Evolutionary conservation across 2,113 vertebrate genomes (phyloP), one percentile per base, ranked within the genome.

Genomic region (Fukomys damarensis): DNA sequence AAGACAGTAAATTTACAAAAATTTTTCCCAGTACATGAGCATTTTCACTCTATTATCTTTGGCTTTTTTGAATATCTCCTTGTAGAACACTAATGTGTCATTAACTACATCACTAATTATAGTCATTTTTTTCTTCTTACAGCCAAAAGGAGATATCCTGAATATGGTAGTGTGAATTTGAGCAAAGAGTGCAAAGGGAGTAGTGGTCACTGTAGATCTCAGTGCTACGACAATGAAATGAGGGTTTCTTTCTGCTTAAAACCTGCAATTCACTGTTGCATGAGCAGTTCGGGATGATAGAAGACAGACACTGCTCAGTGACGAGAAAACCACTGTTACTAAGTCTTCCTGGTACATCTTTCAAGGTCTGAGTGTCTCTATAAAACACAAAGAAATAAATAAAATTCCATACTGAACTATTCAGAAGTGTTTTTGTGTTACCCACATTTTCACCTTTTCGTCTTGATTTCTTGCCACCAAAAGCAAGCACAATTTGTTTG

Each of bases 101-200:
- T 28, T 87, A 46, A 35, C 30, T 91, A 81, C 61, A 13, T 80
- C 81, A 74, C 68, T 98, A 97, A 97, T 95, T 93, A 46, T 22
- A 96, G 93, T 68, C 76, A 35, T 92, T 97, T 58, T 96, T 97
- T 96, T 94, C 96, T 97, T 93, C 81, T 97, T 96, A 72, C 95
- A 97, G 97, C 96, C 61, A 97, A 9, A 95, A 97, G 54, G 54
- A 81, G 5, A 76, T 97, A 90, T 32, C 92, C 92, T 28, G 89
- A 97, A 4, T 97, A 97, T 91, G 96, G 96, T 96, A 93, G 92
- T 46, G 41, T 95, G 95, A 97, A 97, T 93, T 92, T 97, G 90
- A 94, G 89, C 14, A 90, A 30, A 93, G 59, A 96, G 49, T 97
- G 97, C 84, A 28, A 0, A 79, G 84, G 3, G 77, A n/a, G 80